Evolutionary conservation across 2,888 invertebrate species (phyloP), one percentile per base, ranked within the genome.

Genomic region (Dasysyrphus tricinctus): DNA sequence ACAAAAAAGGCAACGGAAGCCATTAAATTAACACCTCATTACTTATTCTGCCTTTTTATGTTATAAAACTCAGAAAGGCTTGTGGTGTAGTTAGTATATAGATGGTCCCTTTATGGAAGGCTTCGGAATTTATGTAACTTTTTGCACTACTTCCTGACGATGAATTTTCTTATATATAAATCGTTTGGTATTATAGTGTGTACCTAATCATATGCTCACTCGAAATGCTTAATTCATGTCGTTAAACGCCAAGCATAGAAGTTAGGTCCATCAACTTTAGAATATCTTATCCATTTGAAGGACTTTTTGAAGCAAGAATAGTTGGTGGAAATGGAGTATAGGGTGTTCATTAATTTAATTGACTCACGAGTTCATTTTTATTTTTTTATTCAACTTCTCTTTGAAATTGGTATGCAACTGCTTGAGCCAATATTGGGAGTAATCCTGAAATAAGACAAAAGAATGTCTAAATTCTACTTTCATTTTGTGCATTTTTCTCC

Each of bases 161-260:
- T 32, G 49, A 67, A 67, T 16, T 29, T 49, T 19, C 12, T 61
- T 73, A 75, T 24, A 75, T 24, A 24, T 84, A 84, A 76, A 77
- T 80, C 49, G 39, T 61, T 39, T 9, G 56, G 69, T 61, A 54
- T 69, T 54, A 61, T 3, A 2, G 49, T 7, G 3, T 14, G 29
- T 12, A 42, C 5, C 39, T 77, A 74, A 77, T 85, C 65, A 80
- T 44, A 77, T 67, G 59, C 75, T 63, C 75, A 51, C 44, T n/a
- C 39, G 34, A 77, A 80, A 80, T 73, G 59, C 73, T 73, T 74
- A 80, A 85, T 77, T 80, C 56, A 73, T 77, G 72, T 73, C 77
- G 54, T 69, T 69, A 42, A 56, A 80, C 11, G 69, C 67, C 4
- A 29, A 54, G 12, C 11, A 56, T 51, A 54, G 19, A 49, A 54